A percentile compares a stretch with the other conserved stretches of the same genome.
phyloP scores from a whole-genome alignment of 2,888 invertebrate species.

The Patella pellucida region DNA sequence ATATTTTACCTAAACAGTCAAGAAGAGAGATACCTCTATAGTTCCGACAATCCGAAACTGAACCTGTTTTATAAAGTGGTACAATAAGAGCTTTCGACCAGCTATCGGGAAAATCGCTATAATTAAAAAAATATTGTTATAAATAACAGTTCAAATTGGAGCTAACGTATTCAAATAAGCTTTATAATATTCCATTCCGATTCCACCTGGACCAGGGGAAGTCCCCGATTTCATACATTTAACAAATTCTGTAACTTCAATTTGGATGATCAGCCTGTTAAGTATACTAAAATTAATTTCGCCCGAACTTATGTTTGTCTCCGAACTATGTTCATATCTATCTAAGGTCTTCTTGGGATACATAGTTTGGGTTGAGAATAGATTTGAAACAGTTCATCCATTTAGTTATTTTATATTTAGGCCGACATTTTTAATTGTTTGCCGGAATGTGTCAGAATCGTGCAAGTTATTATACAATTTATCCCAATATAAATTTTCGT shows the following conservation, averaged over 20 bases:
- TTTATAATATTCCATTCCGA: background rate
- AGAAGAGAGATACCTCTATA: background rate
- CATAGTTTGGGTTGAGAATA: background rate
- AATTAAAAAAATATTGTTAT: background rate
- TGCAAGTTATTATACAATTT: background rate
- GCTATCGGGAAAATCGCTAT: background rate
- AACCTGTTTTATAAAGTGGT: background rate
- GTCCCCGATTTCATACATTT: background rate
- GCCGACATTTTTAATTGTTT: background rate
- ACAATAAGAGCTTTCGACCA: background rate
- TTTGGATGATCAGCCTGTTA: background rate
- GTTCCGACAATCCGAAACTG: background rate
- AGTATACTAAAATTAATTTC: background rate
- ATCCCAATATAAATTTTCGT: background rate
- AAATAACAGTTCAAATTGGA: background rate
- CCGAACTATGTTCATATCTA: too few relatives aligned
- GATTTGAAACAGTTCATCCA: background rate
- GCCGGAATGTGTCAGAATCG: background rate
- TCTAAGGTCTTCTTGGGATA: background rate
- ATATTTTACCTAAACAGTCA: background rate
- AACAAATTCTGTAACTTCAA: background rate
- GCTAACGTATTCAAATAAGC: background rate
- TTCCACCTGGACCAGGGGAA: background rate
- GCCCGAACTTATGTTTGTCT: background rate
- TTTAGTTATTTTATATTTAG: background rate